Base-by-base conservation (phyloP, 2,888 invertebrate genomes). In the Plebejus argus region DNA sequence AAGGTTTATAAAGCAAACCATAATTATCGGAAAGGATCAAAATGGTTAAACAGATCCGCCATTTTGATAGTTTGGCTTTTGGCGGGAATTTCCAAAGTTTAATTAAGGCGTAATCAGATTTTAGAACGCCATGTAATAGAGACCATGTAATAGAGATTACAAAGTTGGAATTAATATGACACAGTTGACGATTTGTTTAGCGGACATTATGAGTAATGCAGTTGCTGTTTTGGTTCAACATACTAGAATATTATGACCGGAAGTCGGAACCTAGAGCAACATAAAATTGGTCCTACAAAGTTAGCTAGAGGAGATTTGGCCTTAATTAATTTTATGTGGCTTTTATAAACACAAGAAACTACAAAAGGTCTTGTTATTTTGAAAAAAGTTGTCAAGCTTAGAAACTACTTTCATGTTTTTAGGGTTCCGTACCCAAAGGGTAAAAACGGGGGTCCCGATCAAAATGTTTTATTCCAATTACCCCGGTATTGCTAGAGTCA, bases 61-160 rank as follows among this genome's bases (percentile, higher is more conserved):
- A 56, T 53, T 70, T 53, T 71, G 39, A 71, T 71, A 71, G 77
- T 77, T 77, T 35, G 35, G 56, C 71, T 56, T 70, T 77, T 77
- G 45, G 71, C 53, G 70, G 53, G 8, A 70, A 56, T 39, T 15
- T n/a, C 56, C 58, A 35, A 77, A 77, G 70, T 77, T 77, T 77
- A 71, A 77, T 77, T 77, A 71, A 49, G 20, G 15, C 10, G 74
- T 74, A 74, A 74, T 74, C 74, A 74, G 74, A 74, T 74, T 74
- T 74, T 18, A 74, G 74, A 74, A 74, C 23, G 18, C 45, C 45
- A 23, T 45, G 18, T 74, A 74, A 74, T 74, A 28, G 49, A 23
- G 18, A 49, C 45, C 45, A 23, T 45, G 18, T 74, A 74, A 74
- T 74, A 28, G 49, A 23, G 18, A 49, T 74, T 74, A 74, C 53